phyloP scores from a whole-genome alignment of 2,113 vertebrate genomes.

The Notechis scutatus region DNA sequence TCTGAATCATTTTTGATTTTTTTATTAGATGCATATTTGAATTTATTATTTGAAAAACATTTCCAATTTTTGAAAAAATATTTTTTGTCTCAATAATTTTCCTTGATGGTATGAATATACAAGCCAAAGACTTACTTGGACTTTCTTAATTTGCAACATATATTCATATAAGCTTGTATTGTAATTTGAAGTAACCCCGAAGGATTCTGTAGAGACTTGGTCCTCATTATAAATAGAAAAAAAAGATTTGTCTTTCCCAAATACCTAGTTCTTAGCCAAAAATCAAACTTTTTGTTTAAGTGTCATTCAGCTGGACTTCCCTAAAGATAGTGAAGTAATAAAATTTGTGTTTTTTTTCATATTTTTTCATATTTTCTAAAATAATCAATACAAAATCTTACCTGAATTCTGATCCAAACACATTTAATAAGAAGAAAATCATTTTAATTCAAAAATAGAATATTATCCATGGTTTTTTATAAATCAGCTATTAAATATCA shows the following conservation, averaged over 20 bases:
- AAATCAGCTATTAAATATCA: background rate
- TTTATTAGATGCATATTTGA: background rate
- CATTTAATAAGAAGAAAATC: background rate
- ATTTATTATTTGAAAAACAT: background rate
- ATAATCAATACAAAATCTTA: slow-evolving; percentile 18
- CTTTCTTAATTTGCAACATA: background rate
- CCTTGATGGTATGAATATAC: background rate
- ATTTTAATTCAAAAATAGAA: background rate
- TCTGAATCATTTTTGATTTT: background rate
- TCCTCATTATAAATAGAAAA: background rate
- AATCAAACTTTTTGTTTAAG: background rate
- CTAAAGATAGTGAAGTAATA: background rate
- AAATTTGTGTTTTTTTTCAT: background rate
- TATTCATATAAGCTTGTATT: background rate
- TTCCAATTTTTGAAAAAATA: background rate
- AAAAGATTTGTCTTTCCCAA: background rate
- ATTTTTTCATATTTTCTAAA: background rate
- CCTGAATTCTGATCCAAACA: background rate
- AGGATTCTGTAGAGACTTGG: background rate
- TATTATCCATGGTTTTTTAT: background rate
- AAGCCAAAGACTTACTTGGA: background rate
- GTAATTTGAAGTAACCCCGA: background rate
- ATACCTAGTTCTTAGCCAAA: background rate
- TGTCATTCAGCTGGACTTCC: background rate
- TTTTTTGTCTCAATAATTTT: background rate